Percentiles rank a stretch among this genome's conserved stretches.
Evolutionary conservation across 2,113 vertebrate genomes (phyloP).

Genomic region (Okapia johnstoni): DNA sequence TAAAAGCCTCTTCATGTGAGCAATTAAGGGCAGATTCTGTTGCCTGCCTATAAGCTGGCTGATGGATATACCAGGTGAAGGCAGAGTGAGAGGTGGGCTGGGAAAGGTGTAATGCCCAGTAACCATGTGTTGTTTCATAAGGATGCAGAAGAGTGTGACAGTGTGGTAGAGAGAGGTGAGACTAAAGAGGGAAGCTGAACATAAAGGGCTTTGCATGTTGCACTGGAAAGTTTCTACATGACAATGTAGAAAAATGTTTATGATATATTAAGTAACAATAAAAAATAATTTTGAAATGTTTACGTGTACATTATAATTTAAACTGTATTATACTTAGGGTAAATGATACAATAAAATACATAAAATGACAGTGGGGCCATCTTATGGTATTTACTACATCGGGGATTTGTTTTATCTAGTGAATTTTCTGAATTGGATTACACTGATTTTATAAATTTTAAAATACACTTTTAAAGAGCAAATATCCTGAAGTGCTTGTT

Average conservation of each 20-base stretch:
- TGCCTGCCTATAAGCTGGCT: neutral
- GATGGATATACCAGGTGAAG: neutral
- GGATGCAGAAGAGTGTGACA: neutral
- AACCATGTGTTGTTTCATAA: fast-evolving
- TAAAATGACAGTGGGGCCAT: neutral
- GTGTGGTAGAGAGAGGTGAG: neutral
- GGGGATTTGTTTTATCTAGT: neutral
- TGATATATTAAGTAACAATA: neutral
- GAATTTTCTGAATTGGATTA: neutral
- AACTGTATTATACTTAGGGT: neutral
- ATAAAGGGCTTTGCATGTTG: neutral
- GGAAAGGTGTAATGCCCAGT: neutral
- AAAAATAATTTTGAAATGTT: neutral
- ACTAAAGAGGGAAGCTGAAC: neutral
- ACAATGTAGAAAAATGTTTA: neutral
- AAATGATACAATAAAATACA: neutral
- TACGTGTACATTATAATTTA: neutral
- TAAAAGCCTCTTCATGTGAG: neutral
- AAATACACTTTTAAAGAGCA: neutral
- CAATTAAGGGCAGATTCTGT: neutral
- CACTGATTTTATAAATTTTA: neutral
- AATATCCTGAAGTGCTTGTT: neutral
- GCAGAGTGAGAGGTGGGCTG: neutral
- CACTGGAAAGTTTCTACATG: neutral
- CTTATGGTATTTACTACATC: neutral